Base-by-base conservation (phyloP, 2,113 vertebrate genomes). In the Turdus rufiventris region DNA sequence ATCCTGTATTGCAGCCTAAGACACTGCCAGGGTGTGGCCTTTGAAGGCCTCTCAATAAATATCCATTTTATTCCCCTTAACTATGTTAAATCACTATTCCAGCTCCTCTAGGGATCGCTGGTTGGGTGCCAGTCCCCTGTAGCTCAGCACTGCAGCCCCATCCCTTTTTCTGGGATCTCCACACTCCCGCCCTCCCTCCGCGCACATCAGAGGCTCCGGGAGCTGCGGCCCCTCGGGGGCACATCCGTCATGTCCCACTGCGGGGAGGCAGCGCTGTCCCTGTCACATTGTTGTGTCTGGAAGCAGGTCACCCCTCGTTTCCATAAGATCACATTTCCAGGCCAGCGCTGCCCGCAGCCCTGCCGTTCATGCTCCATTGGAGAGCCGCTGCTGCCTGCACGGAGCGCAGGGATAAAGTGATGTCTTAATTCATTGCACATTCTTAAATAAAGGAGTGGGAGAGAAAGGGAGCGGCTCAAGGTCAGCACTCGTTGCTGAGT, bases 261-360 rank as follows among this genome's bases (percentile, higher is more conserved):
- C 6, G 24, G 7, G 21, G 78, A 85, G 82, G 87, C 71, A 74
- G 91, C 36, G 10, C 71, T 51, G 62, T 38, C 36, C 71, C 91
- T 3, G 9, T 93, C 86, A 73, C 73, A 10, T 74, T 90, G 96
- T 85, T 91, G 67, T 94, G 95, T 90, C 84, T 94, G 93, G 47
- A 96, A 95, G 94, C 93, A 94, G 95, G 93, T 95, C 95, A 91
- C 92, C 88, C 93, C 95, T 80, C 21, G 5, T 85, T 85, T 53
- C 94, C 91, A 96, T 97, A 71, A 96, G 80, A 96, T 97, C 95
- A 77, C 83, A 89, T 97, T 97, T 96, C 96, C 96, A 96, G 96
- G 94, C 57, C 92, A 85, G 93, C 7, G 28, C 84, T 95, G 86
- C 93, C 94, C 3, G 71, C 91, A 92, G 95, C 88, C 70, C 93